Evolutionary conservation across 2,888 invertebrate species (phyloP).

Genomic region (Acrobasis suavella): DNA sequence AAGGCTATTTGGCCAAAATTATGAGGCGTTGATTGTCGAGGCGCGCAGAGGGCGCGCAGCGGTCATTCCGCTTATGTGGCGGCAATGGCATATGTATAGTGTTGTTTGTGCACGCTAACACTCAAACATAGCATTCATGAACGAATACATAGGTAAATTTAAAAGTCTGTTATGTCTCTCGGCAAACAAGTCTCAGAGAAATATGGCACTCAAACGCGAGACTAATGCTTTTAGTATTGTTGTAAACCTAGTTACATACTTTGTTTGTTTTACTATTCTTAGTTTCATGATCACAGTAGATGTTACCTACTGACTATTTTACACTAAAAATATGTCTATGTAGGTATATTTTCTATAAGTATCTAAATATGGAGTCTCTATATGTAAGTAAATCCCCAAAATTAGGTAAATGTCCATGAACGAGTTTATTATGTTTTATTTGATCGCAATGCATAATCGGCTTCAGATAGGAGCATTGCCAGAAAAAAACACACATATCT

Average conservation of each 20-base stretch:
- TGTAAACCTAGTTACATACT: not conserved
- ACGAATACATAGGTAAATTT: not conserved
- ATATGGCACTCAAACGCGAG: not conserved
- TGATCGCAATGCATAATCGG: not conserved
- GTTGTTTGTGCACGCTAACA: conserved; percentile 22
- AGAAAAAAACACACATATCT: too few relatives aligned
- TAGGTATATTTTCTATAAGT: not conserved
- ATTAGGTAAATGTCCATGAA: not conserved
- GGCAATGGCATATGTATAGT: not conserved
- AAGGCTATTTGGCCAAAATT: conserved; percentile 16
- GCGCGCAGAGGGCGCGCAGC: conserved; percentile 33
- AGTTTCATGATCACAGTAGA: too few relatives aligned
- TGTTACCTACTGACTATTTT: too few relatives aligned
- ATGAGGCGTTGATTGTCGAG: conserved; percentile 12
- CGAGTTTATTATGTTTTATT: not conserved
- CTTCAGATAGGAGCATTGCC: too few relatives aligned
- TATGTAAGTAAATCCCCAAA: not conserved
- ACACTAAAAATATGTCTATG: not conserved
- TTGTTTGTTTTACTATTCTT: not conserved
- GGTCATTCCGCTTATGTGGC: conserved; percentile 29
- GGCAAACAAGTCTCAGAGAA: not conserved
- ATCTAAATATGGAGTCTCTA: not conserved
- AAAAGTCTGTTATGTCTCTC: not conserved
- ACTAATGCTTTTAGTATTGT: not conserved
- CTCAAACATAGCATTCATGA: conserved; percentile 14